Base-by-base conservation (phyloP, 2,113 vertebrate genomes). In the Channa maculata region DNA sequence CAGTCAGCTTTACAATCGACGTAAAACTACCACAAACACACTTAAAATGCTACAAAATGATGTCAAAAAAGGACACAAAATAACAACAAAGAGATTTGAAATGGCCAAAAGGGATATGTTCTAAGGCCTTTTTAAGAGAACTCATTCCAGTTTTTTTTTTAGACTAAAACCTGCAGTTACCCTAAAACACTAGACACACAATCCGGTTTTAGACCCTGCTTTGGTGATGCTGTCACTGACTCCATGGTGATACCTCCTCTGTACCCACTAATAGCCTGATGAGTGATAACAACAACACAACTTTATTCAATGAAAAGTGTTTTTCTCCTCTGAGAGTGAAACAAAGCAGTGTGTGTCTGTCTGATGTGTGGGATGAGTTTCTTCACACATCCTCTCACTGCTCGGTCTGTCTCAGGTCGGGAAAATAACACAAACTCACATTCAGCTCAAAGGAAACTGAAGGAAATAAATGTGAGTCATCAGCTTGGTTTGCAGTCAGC, bases 221-320 rank as follows among this genome's bases (percentile, higher is more conserved):
- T 3, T 71, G 70, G 33, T n/a, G 57, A 50, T 8, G 15, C 43
- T 66, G 50, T 66, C 65, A 62, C 50, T 11, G 51, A 75, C 71
- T 51, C 82, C 76, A 75, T 75, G 76, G 76, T 13, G 64, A 79
- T 13, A 1, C 37, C 33, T 71, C 10, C 62, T 75, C 66, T 10
- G 53, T 36, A 8, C 15, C 66, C 54, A 24, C 48, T 52, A 50
- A 77, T n/a, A 69, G 54, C 51, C 60, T 2, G 15, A 46, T 15
- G 65, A 66, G 55, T 5, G 33, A 63, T 14, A 61, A 55, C 57
- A 79, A 54, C 65, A 75, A 24, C 45, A 51, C 51, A 71, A 44
- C 73, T 66, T 3, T 39, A 60, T 60, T 75, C 38, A 75, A 0
- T 9, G 65, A 41, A 34, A 43, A 48, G 44, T 37, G 44, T 41